These are phyloP conservation scores for Serripes groenlandicus DNA, from an alignment of 2,888 invertebrate genomes.

Conservation along the genomic window DNA sequence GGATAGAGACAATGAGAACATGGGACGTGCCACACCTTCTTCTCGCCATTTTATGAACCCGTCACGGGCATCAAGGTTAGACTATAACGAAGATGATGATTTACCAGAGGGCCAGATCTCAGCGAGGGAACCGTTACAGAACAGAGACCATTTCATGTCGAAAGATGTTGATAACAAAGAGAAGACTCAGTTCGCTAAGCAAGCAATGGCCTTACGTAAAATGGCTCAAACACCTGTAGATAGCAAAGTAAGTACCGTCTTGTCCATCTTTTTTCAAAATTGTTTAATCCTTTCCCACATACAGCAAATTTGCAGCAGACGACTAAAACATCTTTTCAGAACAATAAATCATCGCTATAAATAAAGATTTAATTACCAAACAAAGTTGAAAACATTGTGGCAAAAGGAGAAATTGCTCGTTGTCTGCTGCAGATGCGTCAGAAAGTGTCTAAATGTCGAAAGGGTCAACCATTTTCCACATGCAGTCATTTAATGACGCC, in stretches of 20 bases:
- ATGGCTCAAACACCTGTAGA: conserved; percentile 77
- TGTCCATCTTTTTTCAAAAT: background rate
- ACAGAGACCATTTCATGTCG: conserved; percentile 64
- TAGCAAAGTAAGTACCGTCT: conserved; percentile 16
- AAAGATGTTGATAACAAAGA: conserved; percentile 69
- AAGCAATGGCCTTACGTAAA: conserved; percentile 73
- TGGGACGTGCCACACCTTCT: conserved; percentile 70
- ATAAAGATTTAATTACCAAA: background rate
- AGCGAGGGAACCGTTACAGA: conserved; percentile 72
- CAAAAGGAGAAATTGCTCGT: background rate
- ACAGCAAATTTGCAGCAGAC: background rate
- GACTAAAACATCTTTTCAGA: background rate
- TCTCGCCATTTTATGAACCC: conserved; percentile 68
- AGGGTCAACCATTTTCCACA: no score
- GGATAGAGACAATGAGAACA: conserved; percentile 72
- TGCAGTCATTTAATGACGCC: no score
- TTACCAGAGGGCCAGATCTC: conserved; percentile 69
- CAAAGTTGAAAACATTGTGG: background rate
- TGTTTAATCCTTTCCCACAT: background rate
- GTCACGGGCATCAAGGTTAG: conserved; percentile 70
- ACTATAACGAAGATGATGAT: conserved; percentile 70
- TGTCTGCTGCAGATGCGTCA: no score
- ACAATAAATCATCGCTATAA: background rate
- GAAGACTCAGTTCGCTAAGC: conserved; percentile 71
- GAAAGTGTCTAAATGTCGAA: no score